Conservation (phyloP, 2,888 invertebrate genomes). For the Conops quadrifasciatus region DNA sequence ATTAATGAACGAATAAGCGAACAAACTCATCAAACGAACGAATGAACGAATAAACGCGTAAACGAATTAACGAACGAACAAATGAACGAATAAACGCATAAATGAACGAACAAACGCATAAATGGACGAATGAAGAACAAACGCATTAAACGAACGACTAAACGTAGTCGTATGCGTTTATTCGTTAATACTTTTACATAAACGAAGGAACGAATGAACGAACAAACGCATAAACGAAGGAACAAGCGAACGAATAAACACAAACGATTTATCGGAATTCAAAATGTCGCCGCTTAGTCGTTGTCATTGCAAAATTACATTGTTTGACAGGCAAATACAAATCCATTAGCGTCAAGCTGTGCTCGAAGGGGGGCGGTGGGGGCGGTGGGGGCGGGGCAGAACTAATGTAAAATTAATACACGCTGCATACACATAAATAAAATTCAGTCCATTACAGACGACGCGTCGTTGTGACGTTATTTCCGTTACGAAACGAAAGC, state of each 20-base stretch:
- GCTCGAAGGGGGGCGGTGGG: background rate
- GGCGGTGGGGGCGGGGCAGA: background rate
- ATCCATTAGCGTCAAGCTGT: conserved; percentile 38
- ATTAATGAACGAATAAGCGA: no score
- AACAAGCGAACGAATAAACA: background rate
- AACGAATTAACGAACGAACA: no score
- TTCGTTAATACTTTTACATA: no score
- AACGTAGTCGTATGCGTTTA: no score
- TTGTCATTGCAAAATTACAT: conserved; percentile 48
- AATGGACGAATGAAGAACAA: no score
- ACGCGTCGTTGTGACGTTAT: conserved; percentile 34
- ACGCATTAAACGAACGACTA: no score
- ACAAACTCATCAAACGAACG: no score
- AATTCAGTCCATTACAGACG: conserved; percentile 53
- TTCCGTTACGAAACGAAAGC: background rate
- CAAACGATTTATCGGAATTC: conserved; percentile 14
- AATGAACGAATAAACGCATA: no score
- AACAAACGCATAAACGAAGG: background rate
- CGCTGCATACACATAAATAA: conserved; percentile 52
- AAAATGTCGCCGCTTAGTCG: background rate
- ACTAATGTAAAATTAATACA: conserved; percentile 54
- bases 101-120: no score
- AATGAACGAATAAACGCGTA: no score
- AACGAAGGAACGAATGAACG: no score
- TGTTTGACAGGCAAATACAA: conserved; percentile 49